These are phyloP conservation scores for Anthoscopus minutus DNA, from an alignment of 2,113 vertebrate species.

Conservation along the genomic window DNA sequence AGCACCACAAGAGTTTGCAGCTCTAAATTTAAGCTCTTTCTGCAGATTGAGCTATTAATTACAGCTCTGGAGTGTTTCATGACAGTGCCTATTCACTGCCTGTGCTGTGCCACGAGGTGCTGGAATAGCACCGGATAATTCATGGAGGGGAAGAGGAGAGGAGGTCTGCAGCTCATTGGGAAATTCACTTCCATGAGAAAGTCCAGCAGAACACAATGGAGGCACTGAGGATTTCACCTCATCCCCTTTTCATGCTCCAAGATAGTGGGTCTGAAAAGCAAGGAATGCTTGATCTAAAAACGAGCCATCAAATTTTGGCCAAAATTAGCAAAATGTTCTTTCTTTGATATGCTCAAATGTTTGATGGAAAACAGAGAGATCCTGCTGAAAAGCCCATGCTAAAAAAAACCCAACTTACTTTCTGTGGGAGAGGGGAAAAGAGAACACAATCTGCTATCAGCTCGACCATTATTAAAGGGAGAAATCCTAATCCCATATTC, in stretches of 20 bases:
- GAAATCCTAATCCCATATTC: not conserved
- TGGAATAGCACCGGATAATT: not conserved
- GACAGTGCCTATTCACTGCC: not conserved
- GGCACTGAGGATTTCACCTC: not conserved
- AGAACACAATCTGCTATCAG: not conserved
- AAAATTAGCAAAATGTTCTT: conserved; percentile 2
- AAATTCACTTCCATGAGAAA: not conserved
- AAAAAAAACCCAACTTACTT: not conserved
- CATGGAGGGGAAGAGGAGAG: not conserved
- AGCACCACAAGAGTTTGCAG: not conserved
- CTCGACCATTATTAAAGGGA: not conserved
- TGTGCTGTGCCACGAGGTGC: not conserved
- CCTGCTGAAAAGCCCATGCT: not conserved
- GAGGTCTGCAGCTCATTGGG: not conserved
- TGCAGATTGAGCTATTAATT: conserved; percentile 30
- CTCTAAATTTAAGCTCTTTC: conserved; percentile 20
- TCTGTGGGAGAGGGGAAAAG: not conserved
- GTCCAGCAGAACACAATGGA: not conserved
- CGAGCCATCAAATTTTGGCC: not conserved
- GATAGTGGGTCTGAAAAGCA: not conserved
- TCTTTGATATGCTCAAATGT: not conserved
- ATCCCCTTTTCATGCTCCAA: not conserved
- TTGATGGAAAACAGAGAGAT: not conserved
- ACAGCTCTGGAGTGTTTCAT: not conserved
- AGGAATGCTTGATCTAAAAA: not conserved